Percentiles rank a stretch among this genome's conserved stretches.
These are phyloP conservation scores for Andrena dorsata DNA, from an alignment of 2,888 invertebrate species.

Conservation along the genomic window DNA sequence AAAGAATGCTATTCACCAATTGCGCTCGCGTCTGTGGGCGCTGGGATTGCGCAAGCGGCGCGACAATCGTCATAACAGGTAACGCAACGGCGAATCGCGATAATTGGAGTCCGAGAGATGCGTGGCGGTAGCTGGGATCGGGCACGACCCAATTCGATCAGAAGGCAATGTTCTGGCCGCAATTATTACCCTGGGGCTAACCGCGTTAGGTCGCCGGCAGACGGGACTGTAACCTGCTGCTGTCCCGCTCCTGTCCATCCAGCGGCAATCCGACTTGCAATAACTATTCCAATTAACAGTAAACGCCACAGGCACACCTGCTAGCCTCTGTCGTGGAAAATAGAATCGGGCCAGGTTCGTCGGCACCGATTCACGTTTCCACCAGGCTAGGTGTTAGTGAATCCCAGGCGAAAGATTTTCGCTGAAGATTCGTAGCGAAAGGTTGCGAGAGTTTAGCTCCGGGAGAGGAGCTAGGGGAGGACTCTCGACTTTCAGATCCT, in stretches of 20 bases:
- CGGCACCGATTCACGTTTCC: background rate
- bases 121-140: conserved; percentile 38
- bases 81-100: conserved; percentile 48
- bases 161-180: conserved; percentile 62
- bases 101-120: conserved; percentile 60
- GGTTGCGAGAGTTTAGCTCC: background rate
- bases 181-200: conserved; percentile 69
- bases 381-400: no score
- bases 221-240: conserved; percentile 53
- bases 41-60: conserved; percentile 36
- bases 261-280: conserved; percentile 45
- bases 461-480: background rate
- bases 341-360: conserved; percentile 1
- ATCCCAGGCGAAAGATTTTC: no score
- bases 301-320: conserved; percentile 15
- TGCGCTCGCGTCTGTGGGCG: background rate
- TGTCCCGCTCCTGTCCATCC: conserved; percentile 5
- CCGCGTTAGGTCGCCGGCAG: conserved; percentile 63
- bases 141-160: conserved; percentile 66
- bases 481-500: background rate
- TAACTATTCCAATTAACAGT: conserved; percentile 55
- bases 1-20: background rate
- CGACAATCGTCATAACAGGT: conserved; percentile 46
- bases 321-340: no score
- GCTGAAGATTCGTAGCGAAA: background rate